Percentiles rank a stretch among this genome's conserved stretches.
phyloP scores from a whole-genome alignment of 64 coral and sea anemone genomes.

The Actinia equina region DNA sequence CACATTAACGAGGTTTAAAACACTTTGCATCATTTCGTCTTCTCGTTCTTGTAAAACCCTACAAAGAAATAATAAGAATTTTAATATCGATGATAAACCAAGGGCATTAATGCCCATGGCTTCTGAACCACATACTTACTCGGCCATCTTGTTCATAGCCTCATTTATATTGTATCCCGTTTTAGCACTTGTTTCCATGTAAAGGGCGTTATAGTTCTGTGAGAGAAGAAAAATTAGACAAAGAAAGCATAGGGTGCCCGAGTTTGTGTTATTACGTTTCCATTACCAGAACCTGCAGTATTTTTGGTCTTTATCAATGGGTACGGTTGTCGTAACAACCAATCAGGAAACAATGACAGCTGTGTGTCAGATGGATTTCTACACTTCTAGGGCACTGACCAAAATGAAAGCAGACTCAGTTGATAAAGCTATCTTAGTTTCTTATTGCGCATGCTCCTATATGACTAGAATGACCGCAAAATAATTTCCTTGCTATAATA shows the following conservation, averaged over 20 bases:
- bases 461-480: too few relatives aligned
- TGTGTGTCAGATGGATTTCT: too few relatives aligned
- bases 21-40: slow-evolving; percentile 82
- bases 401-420: too few relatives aligned
- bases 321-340: too few relatives aligned
- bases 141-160: slow-evolving; percentile 79
- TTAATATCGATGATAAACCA: not conserved
- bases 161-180: slow-evolving; percentile 89
- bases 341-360: too few relatives aligned
- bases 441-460: not conserved
- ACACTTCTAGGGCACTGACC: too few relatives aligned
- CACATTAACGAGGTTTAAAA: slow-evolving; percentile 46
- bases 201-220: slow-evolving; percentile 83
- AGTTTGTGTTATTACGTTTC: not conserved
- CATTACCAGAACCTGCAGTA: not conserved
- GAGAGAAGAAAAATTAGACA: not conserved
- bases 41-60: slow-evolving; percentile 87
- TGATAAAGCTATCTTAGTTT: too few relatives aligned
- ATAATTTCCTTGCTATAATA: too few relatives aligned
- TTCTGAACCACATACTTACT: slow-evolving; percentile 56
- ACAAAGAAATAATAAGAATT: not conserved
- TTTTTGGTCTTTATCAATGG: not conserved
- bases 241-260: not conserved
- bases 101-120: not conserved
- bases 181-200: slow-evolving; percentile 94